Percentiles rank a stretch among this genome's conserved stretches.
These are phyloP conservation scores for Madoqua kirkii DNA, from an alignment of 2,113 vertebrate species.

Conservation along the genomic window DNA sequence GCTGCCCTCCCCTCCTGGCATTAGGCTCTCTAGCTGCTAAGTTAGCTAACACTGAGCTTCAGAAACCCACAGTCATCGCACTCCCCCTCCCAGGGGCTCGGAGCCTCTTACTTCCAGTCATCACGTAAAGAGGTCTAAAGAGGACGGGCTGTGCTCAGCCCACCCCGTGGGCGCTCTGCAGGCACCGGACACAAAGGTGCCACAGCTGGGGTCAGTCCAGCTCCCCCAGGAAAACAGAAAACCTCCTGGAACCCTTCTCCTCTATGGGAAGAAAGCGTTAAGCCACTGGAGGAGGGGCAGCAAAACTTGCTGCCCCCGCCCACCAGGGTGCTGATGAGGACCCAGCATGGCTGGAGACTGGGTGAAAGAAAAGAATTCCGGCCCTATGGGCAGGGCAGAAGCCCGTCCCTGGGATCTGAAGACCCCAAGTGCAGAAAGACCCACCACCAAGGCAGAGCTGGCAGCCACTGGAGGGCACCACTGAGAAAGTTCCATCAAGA, in stretches of 20 bases:
- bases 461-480: not conserved
- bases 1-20: rapidly evolving
- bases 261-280: rapidly evolving
- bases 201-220: not conserved
- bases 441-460: not conserved
- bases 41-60: rapidly evolving
- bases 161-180: rapidly evolving
- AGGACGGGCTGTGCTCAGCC: not conserved
- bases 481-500: not conserved
- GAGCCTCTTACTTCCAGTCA: rapidly evolving
- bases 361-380: not conserved
- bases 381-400: not conserved
- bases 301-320: not conserved
- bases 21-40: rapidly evolving
- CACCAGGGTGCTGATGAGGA: not conserved
- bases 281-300: not conserved
- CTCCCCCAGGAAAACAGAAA: not conserved
- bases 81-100: rapidly evolving
- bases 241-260: not conserved
- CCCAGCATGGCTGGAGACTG: not conserved
- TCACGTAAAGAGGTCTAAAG: rapidly evolving
- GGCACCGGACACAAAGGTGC: rapidly evolving
- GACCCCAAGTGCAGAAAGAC: not conserved
- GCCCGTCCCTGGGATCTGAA: not conserved
- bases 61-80: rapidly evolving